These are phyloP conservation scores for Drosophila santomea DNA, from an alignment of 1,140 invertebrate species.

Conservation along the genomic window DNA sequence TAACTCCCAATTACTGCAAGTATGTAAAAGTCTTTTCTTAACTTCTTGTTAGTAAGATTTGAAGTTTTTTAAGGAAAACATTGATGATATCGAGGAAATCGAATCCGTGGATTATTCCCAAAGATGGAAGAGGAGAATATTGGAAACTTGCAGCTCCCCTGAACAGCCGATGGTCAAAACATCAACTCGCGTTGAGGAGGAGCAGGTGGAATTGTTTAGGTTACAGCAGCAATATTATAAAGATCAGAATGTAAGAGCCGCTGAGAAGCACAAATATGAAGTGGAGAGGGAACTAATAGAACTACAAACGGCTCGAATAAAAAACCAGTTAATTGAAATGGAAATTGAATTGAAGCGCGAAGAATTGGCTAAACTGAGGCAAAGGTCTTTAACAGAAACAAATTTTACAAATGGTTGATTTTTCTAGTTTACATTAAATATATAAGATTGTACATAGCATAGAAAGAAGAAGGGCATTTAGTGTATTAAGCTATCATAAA, in stretches of 20 bases:
- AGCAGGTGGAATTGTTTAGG: constrained; percentile 22
- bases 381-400: not conserved
- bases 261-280: constrained; percentile 29
- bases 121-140: too few species aligned
- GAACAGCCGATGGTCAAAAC: too few species aligned
- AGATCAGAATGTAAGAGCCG: constrained; percentile 17
- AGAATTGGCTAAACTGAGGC: not conserved
- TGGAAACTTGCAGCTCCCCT: too few species aligned
- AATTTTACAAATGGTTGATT: not conserved
- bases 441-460: too few species aligned
- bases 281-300: constrained; percentile 11
- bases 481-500: too few species aligned
- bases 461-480: too few species aligned
- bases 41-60: not conserved
- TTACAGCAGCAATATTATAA: constrained; percentile 21
- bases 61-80: constrained; percentile 4
- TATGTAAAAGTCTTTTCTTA: not conserved
- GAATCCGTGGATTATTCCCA: not conserved
- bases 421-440: too few species aligned
- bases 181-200: not conserved
- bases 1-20: not conserved
- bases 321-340: constrained; percentile 24
- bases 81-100: constrained; percentile 3
- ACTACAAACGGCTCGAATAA: constrained; percentile 7
- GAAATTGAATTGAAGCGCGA: constrained; percentile 19